phyloP scores from a whole-genome alignment of 35 echinoderm and acorn worm genomes.

The Antedon bifida region DNA sequence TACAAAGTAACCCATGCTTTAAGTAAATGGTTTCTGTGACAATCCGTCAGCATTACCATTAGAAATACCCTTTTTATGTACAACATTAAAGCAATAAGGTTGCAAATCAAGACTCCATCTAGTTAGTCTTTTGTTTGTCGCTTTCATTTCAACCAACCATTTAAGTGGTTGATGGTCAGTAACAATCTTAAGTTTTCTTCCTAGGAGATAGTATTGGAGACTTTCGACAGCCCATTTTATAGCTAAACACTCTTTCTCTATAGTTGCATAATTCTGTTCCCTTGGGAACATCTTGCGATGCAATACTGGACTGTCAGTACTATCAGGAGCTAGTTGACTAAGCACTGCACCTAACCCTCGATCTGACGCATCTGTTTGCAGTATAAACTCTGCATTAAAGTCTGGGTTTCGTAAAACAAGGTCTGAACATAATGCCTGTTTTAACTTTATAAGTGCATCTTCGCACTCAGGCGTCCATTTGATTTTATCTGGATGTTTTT shows the following conservation, averaged over 20 bases:
- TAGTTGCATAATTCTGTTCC: constrained; percentile 14
- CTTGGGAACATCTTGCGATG: constrained; percentile 19
- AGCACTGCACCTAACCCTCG: constrained; percentile 21
- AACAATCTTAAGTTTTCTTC: constrained; percentile 5
- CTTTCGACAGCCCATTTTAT: too few relatives aligned
- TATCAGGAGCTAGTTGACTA: constrained; percentile 7
- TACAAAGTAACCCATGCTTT: too few relatives aligned
- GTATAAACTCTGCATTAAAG: constrained; percentile 13
- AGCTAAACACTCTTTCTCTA: too few relatives aligned
- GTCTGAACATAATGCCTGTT: background rate
- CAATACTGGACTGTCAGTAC: constrained; percentile 17
- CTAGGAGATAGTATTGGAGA: background rate
- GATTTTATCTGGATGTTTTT: constrained; percentile 7
- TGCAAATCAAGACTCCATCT: constrained; percentile 10
- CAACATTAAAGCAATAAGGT: background rate
- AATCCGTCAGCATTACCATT: constrained; percentile 9
- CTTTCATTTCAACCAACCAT: constrained; percentile 1
- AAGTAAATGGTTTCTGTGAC: too few relatives aligned
- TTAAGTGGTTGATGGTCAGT: constrained; percentile 13
- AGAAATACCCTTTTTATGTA: background rate
- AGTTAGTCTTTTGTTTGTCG: background rate
- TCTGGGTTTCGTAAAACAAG: constrained; percentile 26
- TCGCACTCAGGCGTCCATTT: constrained; percentile 13
- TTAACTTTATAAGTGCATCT: constrained; percentile 20
- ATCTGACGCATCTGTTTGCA: constrained; percentile 37